phyloP scores from a whole-genome alignment of 2,113 vertebrate species.

The Muntiacus reevesi region DNA sequence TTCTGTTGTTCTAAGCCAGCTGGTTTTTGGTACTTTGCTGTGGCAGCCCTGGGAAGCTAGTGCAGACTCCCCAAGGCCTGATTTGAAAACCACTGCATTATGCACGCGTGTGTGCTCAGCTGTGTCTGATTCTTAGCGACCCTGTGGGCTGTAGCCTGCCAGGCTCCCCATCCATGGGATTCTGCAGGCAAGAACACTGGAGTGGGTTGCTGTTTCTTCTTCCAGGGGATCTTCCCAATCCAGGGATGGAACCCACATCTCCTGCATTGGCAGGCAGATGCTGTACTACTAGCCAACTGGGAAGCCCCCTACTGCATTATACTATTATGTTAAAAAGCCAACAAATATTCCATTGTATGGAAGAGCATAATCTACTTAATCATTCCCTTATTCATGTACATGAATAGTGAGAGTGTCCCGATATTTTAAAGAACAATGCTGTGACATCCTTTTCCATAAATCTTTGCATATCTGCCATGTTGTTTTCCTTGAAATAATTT shows the following conservation, averaged over 20 bases:
- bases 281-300: neutral
- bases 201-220: neutral
- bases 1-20: neutral
- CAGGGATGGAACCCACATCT: neutral
- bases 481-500: constrained; percentile 27
- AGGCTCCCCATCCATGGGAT: neutral
- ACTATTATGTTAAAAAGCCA: neutral
- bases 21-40: neutral
- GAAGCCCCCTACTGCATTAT: neutral
- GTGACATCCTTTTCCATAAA: neutral
- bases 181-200: neutral
- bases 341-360: neutral
- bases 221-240: neutral
- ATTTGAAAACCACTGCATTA: neutral
- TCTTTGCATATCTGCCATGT: neutral
- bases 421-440: constrained; percentile 7
- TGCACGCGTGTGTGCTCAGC: neutral
- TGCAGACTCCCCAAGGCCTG: neutral
- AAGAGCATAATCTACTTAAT: neutral
- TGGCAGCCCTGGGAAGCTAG: neutral
- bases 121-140: neutral
- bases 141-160: neutral
- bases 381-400: neutral
- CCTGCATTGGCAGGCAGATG: neutral
- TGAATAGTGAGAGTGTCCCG: neutral